A percentile compares a stretch with the other conserved stretches of the same genome.
Conservation (phyloP, 2,888 invertebrate species). For the Ichneumoninae sp. region DNA sequence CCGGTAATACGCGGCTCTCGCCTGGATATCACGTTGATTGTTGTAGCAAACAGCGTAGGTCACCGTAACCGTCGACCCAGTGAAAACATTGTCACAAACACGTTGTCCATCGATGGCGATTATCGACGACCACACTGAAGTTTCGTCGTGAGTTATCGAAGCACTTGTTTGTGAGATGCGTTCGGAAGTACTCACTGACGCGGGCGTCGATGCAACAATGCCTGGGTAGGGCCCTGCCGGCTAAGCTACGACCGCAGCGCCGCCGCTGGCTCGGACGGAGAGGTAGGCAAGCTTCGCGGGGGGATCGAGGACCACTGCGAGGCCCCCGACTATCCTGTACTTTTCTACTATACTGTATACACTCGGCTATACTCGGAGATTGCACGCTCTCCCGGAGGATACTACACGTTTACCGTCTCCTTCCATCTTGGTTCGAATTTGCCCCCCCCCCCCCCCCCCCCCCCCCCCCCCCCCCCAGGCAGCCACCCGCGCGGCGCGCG, state of each 20-base stretch:
- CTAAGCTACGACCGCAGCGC: conserved; percentile 77
- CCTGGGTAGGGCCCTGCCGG: conserved; percentile 79
- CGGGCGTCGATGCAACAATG: conserved; percentile 83
- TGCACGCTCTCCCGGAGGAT: conserved; percentile 26
- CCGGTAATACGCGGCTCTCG: conserved; percentile 14
- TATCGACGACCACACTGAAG: conserved; percentile 5
- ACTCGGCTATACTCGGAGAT: conserved; percentile 30
- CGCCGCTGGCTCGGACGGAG: conserved; percentile 74
- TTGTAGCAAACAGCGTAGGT: conserved; percentile 14
- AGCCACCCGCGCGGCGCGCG: too few species aligned
- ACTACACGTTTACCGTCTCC: conserved; percentile 10
- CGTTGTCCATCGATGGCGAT: conserved; percentile 53
- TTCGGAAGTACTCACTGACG: conserved; percentile 75
- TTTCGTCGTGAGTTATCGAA: background rate
- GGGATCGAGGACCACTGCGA: conserved; percentile 32
- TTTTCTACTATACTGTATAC: background rate
- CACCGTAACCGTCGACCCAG: conserved; percentile 51
- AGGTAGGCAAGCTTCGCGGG: conserved; percentile 72
- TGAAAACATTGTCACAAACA: conserved; percentile 48
- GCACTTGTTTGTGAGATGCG: conserved; percentile 66
- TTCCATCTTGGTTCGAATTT: conserved; percentile 7
- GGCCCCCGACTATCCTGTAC: background rate
- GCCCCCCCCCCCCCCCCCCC: too few species aligned
- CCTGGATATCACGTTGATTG: conserved; percentile 22
- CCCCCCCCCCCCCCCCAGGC: too few species aligned